Conservation (phyloP, 2,113 vertebrate species). For the Raja brachyura region DNA sequence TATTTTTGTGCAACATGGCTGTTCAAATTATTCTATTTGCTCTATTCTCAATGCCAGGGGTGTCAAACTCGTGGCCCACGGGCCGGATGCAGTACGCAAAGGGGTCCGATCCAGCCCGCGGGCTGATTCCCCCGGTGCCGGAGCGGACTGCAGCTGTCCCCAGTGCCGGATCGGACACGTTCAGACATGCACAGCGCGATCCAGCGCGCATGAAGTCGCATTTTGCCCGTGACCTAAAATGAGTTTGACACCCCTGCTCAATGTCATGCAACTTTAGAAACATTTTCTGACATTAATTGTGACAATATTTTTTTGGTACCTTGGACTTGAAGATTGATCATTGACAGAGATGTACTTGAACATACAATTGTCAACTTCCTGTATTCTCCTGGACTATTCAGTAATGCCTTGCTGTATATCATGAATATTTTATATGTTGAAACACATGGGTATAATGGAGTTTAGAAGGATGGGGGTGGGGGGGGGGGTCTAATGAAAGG, state of each 20-base stretch:
- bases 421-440: background rate
- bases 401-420: background rate
- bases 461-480: too few relatives aligned
- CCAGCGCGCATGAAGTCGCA: too few relatives aligned
- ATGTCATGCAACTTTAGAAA: background rate
- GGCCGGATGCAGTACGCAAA: too few relatives aligned
- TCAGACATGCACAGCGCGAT: too few relatives aligned
- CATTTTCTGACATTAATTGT: background rate
- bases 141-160: too few relatives aligned
- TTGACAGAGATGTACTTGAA: background rate
- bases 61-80: too few relatives aligned
- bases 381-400: background rate
- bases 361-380: background rate
- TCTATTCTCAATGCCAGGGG: too few relatives aligned
- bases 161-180: too few relatives aligned
- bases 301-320: background rate
- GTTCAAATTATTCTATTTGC: background rate
- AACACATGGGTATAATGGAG: background rate
- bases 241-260: background rate
- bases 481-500: too few relatives aligned
- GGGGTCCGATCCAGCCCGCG: too few relatives aligned
- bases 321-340: background rate
- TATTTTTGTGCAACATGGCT: background rate
- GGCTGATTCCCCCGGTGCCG: too few relatives aligned
- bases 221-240: too few relatives aligned